phyloP scores from a whole-genome alignment of 2,797 vertebrate species.

The Enteromius radiatus region DNA sequence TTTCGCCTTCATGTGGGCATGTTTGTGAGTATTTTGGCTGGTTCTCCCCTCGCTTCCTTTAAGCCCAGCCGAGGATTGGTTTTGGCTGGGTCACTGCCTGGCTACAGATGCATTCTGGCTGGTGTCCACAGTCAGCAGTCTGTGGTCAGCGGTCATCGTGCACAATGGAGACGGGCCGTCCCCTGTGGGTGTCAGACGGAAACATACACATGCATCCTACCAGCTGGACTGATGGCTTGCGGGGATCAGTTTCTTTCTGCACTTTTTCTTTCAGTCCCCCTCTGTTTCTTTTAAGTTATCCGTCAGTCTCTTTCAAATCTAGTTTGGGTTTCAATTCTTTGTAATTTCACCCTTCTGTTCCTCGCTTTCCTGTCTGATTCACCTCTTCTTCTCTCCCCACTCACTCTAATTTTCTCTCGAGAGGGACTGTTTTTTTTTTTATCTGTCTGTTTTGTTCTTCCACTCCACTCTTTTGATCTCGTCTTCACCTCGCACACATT shows the following conservation, averaged over 20 bases:
- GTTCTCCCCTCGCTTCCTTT: conserved; percentile 21
- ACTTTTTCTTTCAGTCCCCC: conserved; percentile 50
- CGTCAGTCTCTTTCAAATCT: conserved; percentile 51
- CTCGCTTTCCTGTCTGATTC: conserved; percentile 70
- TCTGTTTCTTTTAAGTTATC: conserved; percentile 60
- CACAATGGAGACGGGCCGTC: conserved; percentile 45
- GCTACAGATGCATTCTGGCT: conserved; percentile 57
- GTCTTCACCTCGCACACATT: background rate
- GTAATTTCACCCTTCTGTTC: conserved; percentile 38
- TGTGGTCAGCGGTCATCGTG: conserved; percentile 46
- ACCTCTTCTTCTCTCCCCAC: conserved; percentile 69
- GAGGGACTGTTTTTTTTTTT: conserved; percentile 23
- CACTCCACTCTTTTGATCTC: conserved; percentile 30
- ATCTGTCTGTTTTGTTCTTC: conserved; percentile 35
- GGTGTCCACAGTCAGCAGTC: conserved; percentile 50
- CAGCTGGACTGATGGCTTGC: conserved; percentile 68
- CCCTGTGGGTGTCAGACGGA: conserved; percentile 45
- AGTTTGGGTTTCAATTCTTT: conserved; percentile 50
- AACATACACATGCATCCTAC: conserved; percentile 38
- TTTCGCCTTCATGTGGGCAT: conserved; percentile 18
- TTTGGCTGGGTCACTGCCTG: conserved; percentile 55
- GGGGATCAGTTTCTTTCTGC: conserved; percentile 56
- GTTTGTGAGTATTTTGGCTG: conserved; percentile 30
- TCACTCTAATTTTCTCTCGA: conserved; percentile 40
- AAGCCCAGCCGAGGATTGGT: conserved; percentile 44